Percentiles rank a stretch among this genome's conserved stretches.
These are phyloP conservation scores for Drosophila pseudotalamancana DNA, from an alignment of 2,888 invertebrate species.

Conservation along the genomic window DNA sequence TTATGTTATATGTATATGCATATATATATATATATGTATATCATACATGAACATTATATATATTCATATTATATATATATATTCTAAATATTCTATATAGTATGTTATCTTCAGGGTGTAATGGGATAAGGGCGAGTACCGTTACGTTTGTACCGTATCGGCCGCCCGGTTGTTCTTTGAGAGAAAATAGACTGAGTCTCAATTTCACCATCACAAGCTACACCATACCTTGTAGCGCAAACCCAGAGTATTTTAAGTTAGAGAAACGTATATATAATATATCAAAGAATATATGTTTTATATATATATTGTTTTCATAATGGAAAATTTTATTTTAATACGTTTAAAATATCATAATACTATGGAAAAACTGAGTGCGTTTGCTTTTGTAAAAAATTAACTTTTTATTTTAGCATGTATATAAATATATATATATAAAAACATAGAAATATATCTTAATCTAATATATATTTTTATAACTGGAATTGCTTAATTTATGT, in stretches of 20 bases:
- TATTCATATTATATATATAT: not conserved
- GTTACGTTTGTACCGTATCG: not conserved
- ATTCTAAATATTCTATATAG: not conserved
- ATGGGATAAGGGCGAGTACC: not conserved
- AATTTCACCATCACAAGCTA: constrained; percentile 30
- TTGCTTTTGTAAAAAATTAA: constrained; percentile 11
- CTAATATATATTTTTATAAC: constrained; percentile 25
- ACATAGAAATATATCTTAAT: constrained; percentile 13
- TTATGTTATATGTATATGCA: not conserved
- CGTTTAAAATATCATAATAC: not conserved
- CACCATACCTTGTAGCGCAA: constrained; percentile 13
- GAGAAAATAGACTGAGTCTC: constrained; percentile 58
- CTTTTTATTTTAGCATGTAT: constrained; percentile 11
- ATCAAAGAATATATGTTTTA: not conserved
- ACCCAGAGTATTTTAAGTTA: constrained; percentile 17
- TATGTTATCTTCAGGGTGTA: constrained; percentile 12
- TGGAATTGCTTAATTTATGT: not conserved
- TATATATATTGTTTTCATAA: not conserved
- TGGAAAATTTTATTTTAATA: not conserved
- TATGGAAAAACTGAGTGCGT: not conserved
- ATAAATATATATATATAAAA: constrained; percentile 22
- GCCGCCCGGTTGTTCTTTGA: constrained; percentile 30
- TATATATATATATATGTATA: not conserved
- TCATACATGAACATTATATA: too few species aligned
- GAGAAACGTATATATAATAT: not conserved